Evolutionary conservation across 2,113 vertebrate species (phyloP).

Genomic region (Fulmarus glacialis): DNA sequence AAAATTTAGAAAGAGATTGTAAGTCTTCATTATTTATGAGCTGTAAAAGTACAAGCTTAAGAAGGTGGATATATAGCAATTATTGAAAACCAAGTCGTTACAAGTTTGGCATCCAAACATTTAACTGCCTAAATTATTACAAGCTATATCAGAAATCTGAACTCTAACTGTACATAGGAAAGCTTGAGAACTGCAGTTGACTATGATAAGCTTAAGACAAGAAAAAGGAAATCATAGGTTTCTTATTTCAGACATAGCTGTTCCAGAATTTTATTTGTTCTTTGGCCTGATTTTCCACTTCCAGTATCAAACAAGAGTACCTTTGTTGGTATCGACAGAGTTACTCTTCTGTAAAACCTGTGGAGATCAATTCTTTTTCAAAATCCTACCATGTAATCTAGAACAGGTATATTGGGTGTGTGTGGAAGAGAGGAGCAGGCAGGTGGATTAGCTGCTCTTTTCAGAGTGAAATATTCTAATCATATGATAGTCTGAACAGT

Average conservation of each 20-base stretch:
- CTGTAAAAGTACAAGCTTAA: not conserved
- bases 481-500: not conserved
- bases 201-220: not conserved
- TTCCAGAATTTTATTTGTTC: not conserved
- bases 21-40: not conserved
- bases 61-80: not conserved
- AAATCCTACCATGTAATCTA: not conserved
- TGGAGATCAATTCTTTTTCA: not conserved
- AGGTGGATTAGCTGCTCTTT: not conserved
- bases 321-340: not conserved
- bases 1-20: not conserved
- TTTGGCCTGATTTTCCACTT: not conserved
- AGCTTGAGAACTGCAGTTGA: not conserved
- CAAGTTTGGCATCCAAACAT: not conserved
- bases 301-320: not conserved
- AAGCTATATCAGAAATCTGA: not conserved
- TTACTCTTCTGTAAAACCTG: not conserved
- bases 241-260: not conserved
- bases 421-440: not conserved
- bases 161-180: not conserved
- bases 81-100: not conserved
- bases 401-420: not conserved
- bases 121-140: not conserved
- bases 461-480: not conserved
- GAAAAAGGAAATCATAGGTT: not conserved